Conservation (phyloP, 2,888 invertebrate genomes). For the Quadroppia sp. region DNA sequence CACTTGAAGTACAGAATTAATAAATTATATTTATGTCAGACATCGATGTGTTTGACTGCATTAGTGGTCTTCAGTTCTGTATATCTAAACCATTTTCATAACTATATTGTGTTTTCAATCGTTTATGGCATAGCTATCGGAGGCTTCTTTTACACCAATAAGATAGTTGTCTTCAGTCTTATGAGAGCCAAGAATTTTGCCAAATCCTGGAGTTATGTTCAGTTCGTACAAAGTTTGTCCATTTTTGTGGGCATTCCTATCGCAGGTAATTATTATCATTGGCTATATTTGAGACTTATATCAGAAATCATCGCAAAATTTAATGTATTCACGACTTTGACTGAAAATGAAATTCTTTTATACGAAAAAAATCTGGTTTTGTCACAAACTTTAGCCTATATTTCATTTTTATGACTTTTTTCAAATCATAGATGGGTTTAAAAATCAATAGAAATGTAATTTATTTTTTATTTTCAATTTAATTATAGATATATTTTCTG, state of each 20-base stretch:
- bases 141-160: constrained; percentile 11
- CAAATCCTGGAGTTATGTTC: constrained; percentile 19
- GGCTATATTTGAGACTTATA: too few species aligned
- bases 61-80: not conserved
- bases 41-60: constrained; percentile 9
- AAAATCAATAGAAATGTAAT: too few species aligned
- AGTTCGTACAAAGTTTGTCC: constrained; percentile 8
- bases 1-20: not conserved
- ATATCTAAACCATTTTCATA: not conserved
- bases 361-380: too few species aligned
- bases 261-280: too few species aligned
- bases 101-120: constrained; percentile 2
- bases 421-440: too few species aligned
- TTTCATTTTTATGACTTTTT: too few species aligned
- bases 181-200: constrained; percentile 23
- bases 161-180: constrained; percentile 16
- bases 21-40: constrained; percentile 17
- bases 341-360: too few species aligned
- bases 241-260: constrained; percentile 22
- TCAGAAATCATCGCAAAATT: too few species aligned
- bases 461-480: too few species aligned
- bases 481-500: too few species aligned
- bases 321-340: too few species aligned
- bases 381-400: too few species aligned
- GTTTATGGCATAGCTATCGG: constrained; percentile 11